Conservation (phyloP, 2,113 vertebrate species). For the Archocentrus centrarchus region DNA sequence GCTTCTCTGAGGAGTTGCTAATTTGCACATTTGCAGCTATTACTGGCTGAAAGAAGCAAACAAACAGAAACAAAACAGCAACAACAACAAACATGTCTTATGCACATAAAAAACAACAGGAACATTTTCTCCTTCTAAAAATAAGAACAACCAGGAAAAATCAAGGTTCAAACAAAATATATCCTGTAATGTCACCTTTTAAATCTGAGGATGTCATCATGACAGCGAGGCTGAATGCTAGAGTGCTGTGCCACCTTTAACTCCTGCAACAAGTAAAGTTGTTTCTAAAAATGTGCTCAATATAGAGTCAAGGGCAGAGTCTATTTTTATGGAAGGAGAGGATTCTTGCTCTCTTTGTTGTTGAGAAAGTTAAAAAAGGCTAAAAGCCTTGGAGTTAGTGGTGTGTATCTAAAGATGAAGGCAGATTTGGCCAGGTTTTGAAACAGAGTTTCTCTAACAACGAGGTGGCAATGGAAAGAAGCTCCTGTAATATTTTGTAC, state of each 20-base stretch:
- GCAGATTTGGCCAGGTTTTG: slow-evolving; percentile 29
- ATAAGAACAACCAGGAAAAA: slow-evolving; percentile 1
- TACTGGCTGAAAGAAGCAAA: not conserved
- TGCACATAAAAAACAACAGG: slow-evolving; percentile 4
- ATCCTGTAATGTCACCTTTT: slow-evolving; percentile 27
- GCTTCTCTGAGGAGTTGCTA: not conserved
- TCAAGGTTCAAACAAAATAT: slow-evolving; percentile 4
- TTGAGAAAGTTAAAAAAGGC: slow-evolving; percentile 50
- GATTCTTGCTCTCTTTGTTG: slow-evolving; percentile 59
- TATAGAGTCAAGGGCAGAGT: slow-evolving; percentile 50
- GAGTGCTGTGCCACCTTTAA: slow-evolving; percentile 52
- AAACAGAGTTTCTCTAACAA: slow-evolving; percentile 11
- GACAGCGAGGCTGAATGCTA: slow-evolving; percentile 15
- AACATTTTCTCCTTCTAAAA: slow-evolving; percentile 14
- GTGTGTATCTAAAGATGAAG: slow-evolving; percentile 43
- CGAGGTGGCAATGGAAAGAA: not conserved
- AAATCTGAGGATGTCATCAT: slow-evolving; percentile 9
- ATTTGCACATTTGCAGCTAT: not conserved
- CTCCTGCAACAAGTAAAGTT: slow-evolving; percentile 61
- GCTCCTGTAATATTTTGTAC: not conserved
- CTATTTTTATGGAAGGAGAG: slow-evolving; percentile 63
- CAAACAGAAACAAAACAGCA: no score
- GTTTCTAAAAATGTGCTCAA: slow-evolving; percentile 62
- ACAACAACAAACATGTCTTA: not conserved
- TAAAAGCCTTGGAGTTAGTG: slow-evolving; percentile 56